phyloP scores from a whole-genome alignment of 1,140 invertebrate genomes.

The Brachionus manjavacas region DNA sequence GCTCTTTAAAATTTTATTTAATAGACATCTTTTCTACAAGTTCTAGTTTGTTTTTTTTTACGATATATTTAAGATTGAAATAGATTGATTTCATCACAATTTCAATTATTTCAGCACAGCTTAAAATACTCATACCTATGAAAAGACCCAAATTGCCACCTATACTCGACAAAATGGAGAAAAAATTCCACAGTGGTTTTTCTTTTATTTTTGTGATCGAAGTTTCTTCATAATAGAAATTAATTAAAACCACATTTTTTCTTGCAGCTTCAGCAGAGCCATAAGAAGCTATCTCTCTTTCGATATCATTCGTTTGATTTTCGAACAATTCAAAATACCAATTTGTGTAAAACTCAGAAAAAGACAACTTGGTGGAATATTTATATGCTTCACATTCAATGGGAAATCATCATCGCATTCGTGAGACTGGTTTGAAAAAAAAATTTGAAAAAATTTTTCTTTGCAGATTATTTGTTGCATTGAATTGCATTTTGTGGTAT shows the following conservation, averaged over 20 bases:
- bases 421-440: neutral
- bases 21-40: too few species aligned
- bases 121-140: conserved; percentile 12
- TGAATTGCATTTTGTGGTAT: neutral
- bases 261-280: neutral
- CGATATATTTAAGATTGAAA: too few species aligned
- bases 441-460: neutral
- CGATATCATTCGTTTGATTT: neutral
- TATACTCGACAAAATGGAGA: conserved; percentile 7
- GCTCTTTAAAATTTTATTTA: too few species aligned
- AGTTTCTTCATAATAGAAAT: neutral
- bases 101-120: conserved; percentile 4
- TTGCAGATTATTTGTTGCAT: neutral
- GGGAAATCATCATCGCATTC: neutral
- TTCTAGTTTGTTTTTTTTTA: too few species aligned
- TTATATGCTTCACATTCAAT: neutral
- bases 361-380: neutral
- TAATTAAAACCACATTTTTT: neutral
- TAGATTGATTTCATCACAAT: neutral
- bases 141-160: conserved; percentile 23
- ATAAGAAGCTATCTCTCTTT: neutral
- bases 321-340: neutral
- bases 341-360: neutral
- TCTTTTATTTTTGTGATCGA: neutral
- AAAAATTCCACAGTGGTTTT: neutral